Conservation (phyloP, 1,140 invertebrate genomes). For the Orchesella cincta region DNA sequence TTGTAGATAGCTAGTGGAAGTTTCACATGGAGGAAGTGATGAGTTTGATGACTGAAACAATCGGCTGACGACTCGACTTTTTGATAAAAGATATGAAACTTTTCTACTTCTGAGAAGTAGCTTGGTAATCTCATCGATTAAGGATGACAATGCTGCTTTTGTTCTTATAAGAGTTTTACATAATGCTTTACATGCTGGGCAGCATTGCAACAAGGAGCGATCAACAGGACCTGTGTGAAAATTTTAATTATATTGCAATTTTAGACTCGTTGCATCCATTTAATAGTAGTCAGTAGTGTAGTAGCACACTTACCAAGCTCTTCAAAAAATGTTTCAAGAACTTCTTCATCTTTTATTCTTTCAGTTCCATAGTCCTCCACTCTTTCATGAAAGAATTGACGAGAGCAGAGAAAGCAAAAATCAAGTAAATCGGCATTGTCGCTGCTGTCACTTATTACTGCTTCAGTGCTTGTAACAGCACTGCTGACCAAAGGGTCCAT, state of each 20-base stretch:
- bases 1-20: not conserved
- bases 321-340: conserved; percentile 33
- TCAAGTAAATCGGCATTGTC: conserved; percentile 22
- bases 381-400: conserved; percentile 31
- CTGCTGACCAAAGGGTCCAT: conserved; percentile 26
- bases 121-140: conserved; percentile 38
- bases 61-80: conserved; percentile 19
- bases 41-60: conserved; percentile 19
- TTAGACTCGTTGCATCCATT: not conserved
- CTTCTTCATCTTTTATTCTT: conserved; percentile 18
- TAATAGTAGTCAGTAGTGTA: not conserved
- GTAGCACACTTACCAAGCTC: conserved; percentile 21
- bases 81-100: conserved; percentile 10
- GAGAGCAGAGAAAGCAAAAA: conserved; percentile 33
- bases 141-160: conserved; percentile 28
- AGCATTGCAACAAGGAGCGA: conserved; percentile 26
- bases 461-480: not conserved
- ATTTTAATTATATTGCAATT: not conserved
- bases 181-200: conserved; percentile 35
- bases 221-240: conserved; percentile 14
- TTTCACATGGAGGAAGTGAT: conserved; percentile 9
- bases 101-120: conserved; percentile 31
- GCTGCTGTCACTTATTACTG: conserved; percentile 5
- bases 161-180: conserved; percentile 28
- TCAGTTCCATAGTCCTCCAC: not conserved